Evolutionary conservation across 2,113 vertebrate species (phyloP).

Genomic region (Entelurus aequoreus): DNA sequence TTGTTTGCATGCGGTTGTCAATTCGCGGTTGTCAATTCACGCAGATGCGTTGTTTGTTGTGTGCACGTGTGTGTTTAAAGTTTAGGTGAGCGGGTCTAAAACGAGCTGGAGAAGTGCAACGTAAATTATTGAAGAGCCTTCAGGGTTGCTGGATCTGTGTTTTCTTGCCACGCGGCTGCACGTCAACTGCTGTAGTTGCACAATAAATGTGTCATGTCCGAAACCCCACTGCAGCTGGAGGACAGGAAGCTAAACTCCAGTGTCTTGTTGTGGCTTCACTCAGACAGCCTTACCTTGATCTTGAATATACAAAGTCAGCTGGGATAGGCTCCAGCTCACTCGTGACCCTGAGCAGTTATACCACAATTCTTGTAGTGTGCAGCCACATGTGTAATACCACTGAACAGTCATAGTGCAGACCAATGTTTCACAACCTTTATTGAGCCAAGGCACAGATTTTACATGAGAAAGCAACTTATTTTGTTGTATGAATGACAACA

Average conservation of each 20-base stretch:
- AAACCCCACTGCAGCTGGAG: constrained; percentile 15
- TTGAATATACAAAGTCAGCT: too few species aligned
- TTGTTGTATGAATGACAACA: too few species aligned
- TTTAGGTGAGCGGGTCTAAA: constrained; percentile 4
- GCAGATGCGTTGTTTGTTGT: neutral
- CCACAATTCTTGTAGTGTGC: too few species aligned
- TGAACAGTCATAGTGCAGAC: too few species aligned
- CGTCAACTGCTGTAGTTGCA: constrained; percentile 21
- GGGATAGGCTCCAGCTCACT: too few species aligned
- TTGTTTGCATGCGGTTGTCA: too few species aligned
- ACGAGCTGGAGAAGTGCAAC: constrained; percentile 4
- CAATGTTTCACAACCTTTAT: too few species aligned
- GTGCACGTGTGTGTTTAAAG: constrained; percentile 16
- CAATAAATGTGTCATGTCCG: constrained; percentile 32
- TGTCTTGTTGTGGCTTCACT: neutral
- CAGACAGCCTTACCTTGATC: neutral
- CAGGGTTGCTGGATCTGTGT: constrained; percentile 26
- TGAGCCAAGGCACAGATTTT: too few species aligned
- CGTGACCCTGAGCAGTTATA: too few species aligned
- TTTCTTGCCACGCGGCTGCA: constrained; percentile 19
- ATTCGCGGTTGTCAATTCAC: neutral
- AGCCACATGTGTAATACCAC: too few species aligned
- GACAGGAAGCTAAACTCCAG: constrained; percentile 2
- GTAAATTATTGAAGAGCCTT: constrained; percentile 55
- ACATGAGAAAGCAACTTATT: too few species aligned